Evolutionary conservation across 2,113 vertebrate species (phyloP), one percentile per base, ranked within the genome.

Genomic region (Pterocles gutturalis): DNA sequence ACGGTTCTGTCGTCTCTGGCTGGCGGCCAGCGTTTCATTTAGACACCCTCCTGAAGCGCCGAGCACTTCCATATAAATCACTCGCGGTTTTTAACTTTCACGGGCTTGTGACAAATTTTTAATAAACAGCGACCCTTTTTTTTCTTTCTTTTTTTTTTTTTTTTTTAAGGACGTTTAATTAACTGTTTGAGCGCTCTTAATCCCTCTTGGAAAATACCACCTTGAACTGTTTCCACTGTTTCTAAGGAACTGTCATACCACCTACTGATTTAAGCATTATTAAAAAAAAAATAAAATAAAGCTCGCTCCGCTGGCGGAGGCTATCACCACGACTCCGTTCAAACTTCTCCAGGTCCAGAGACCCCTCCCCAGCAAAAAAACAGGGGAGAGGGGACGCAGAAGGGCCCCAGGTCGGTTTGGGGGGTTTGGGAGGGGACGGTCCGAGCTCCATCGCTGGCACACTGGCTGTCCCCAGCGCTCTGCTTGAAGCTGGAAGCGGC

Each of bases 131-230:
- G 13, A 91, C 77, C 36, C 0, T 13, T 48, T 48, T 48, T 64
- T 29, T n/a, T 34, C 19, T 46, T 14, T 31, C 10, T 38, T 38
- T 38, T 41, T 31, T 64, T 49, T 60, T 89, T 26, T 58, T 38
- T 38, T 38, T 38, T 38, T 38, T 38, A 45, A 41, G 78, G 49
- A 93, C 94, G 90, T 92, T 97, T 96, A 98, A 98, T 97, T 88
- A 98, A 97, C 96, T 97, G 90, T 97, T 97, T 89, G 92, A 96
- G 92, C 24, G 79, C 88, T 94, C 92, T 85, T 95, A 96, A 97
- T 96, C 95, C 87, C 89, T 85, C 94, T 79, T 95, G 92, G 96
- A 97, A 97, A 98, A 96, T 84, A 87, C 72, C 88, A 96, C 96
- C 96, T 97, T 93, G 93, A 95, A 97, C 93, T 95, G 92, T 97